Base-by-base conservation (phyloP, 1,140 invertebrate species). In the Mizuhopecten yessoensis region DNA sequence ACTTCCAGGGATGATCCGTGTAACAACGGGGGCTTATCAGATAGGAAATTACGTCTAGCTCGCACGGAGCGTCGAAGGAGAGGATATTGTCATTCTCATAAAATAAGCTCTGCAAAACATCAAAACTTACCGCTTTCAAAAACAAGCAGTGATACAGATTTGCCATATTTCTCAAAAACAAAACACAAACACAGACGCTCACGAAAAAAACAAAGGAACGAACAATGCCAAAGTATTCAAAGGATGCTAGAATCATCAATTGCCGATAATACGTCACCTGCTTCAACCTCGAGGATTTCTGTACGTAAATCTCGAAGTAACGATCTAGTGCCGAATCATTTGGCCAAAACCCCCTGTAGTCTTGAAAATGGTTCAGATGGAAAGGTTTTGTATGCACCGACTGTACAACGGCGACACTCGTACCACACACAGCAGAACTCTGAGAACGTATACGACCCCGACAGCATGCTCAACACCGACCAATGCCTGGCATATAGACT, bases 61-160 rank as follows among this genome's bases (percentile, higher is more conserved):
- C 57, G 57, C 0, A 29, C 29, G n/a, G 29, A 75, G 57, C 57
- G 57, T 75, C 57, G 57, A 29, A 75, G 29, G n/a, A 75, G 29
- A 29, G n/a, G 57, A n/a, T n/a, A n/a, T n/a, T n/a, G n/a, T 0
- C 23, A 75, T 75, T 75, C 57, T 75, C 23, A 29, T 75, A n/a
- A 75, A 75, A 75, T 75, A 75, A 9, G 57, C 29, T n/a, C 57
- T 29, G 57, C 1, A 7, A 75, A 75, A 9, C 3, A 5, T 75
- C 57, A 75, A 5, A 75, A n/a, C 2, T 7, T n/a, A 29, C 23
- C 23, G 5, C n/a, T 29, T n/a, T 5, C n/a, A 29, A 75, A 75
- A 75, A 75, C 57, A 75, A 75, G 57, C 57, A 75, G 57, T 75
- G 57, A 75, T 75, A 29, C 57, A 75, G 29, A 75, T 75, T 75